Percentiles rank a stretch among this genome's conserved stretches.
phyloP scores from a whole-genome alignment of 1,140 invertebrate species.

The Scaptomyza graminum region DNA sequence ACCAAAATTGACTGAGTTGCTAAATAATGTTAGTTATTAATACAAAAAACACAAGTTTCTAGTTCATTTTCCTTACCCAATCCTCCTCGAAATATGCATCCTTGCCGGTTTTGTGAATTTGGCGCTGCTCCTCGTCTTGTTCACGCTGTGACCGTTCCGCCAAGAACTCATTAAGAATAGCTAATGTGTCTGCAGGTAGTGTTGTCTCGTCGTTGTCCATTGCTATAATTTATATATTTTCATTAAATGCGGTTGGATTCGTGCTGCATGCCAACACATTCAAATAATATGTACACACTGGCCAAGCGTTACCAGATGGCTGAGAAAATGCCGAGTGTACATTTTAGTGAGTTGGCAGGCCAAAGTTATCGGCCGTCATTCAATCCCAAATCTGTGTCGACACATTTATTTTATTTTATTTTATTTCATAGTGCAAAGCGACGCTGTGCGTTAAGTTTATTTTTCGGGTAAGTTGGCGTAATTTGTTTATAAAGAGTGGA shows the following conservation, averaged over 20 bases:
- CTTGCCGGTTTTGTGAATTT: conserved; percentile 84
- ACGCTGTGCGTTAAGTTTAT: conserved; percentile 16
- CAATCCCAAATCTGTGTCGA: conserved; percentile 32
- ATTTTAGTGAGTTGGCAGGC: background rate
- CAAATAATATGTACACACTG: conserved; percentile 13
- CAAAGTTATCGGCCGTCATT: conserved; percentile 28
- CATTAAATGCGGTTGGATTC: background rate
- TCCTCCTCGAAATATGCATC: conserved; percentile 90
- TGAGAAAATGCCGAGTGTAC: background rate
- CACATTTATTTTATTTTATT: conserved; percentile 45
- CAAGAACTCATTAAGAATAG: conserved; percentile 93
- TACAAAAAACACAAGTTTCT: background rate
- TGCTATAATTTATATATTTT: background rate
- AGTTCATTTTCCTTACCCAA: conserved; percentile 87
- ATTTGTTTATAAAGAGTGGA: background rate
- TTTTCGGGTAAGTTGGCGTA: conserved; percentile 32
- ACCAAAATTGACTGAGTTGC: conserved; percentile 99
- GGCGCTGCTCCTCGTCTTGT: conserved; percentile 84
- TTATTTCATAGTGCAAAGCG: conserved; percentile 31
- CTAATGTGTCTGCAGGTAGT: conserved; percentile 89
- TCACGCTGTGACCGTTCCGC: conserved; percentile 88
- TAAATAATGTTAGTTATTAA: conserved; percentile 82
- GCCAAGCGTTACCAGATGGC: background rate
- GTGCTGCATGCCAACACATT: conserved; percentile 11
- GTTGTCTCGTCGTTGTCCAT: conserved; percentile 86